These are phyloP conservation scores for Lasioglossum lativentre DNA, from an alignment of 2,888 invertebrate genomes.

Conservation along the genomic window DNA sequence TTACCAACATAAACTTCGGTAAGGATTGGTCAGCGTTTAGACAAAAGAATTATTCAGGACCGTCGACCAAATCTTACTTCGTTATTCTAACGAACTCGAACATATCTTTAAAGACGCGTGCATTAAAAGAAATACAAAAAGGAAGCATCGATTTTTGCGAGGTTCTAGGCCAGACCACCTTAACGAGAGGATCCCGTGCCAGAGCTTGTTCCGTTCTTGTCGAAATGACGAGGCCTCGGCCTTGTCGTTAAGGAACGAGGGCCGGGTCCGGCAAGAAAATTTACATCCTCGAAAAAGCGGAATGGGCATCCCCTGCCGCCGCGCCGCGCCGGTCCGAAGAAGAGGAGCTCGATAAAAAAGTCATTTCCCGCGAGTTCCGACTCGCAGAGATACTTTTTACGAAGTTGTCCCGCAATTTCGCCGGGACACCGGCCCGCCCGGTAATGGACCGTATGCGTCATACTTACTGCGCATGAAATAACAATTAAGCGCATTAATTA, in stretches of 20 bases:
- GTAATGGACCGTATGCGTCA: conserved; percentile 56
- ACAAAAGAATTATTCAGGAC: neutral
- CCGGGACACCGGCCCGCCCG: conserved; percentile 39
- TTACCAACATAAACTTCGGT: no score
- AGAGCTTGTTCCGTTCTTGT: neutral
- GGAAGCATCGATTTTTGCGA: neutral
- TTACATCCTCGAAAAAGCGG: conserved; percentile 38
- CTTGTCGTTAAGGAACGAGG: conserved; percentile 25
- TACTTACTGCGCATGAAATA: conserved; percentile 65
- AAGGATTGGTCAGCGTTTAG: neutral
- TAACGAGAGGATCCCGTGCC: neutral
- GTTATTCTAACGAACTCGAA: no score
- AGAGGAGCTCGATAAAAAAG: conserved; percentile 34
- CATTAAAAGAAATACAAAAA: neutral
- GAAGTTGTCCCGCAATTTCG: conserved; percentile 46
- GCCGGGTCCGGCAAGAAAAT: conserved; percentile 21
- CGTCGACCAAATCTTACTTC: neutral
- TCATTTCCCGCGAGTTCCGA: conserved; percentile 11
- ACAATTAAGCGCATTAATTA: conserved; percentile 70
- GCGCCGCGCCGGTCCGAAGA: neutral
- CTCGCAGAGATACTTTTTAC: conserved; percentile 45
- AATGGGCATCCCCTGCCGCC: neutral
- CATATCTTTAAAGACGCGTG: neutral
- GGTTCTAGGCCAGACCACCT: neutral
- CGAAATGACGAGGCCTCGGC: neutral